phyloP scores from a whole-genome alignment of 2,113 vertebrate genomes.

The Hippopotamus amphibius region DNA sequence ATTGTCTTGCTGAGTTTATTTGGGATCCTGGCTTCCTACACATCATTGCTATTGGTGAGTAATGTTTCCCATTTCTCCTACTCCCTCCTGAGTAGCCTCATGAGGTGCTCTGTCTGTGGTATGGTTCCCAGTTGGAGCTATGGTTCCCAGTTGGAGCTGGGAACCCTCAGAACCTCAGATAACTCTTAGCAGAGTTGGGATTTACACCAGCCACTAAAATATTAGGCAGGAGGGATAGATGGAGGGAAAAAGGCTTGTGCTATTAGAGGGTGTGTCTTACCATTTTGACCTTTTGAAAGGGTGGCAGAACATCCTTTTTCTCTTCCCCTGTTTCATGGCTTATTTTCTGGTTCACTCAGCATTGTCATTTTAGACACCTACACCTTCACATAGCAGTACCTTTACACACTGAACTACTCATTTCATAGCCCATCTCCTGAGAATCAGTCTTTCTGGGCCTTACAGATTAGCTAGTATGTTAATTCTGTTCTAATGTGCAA shows the following conservation, averaged over 20 bases:
- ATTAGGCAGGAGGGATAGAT: neutral
- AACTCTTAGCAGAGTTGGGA: neutral
- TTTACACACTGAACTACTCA: neutral
- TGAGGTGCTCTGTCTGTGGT: neutral
- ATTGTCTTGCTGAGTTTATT: constrained; percentile 66
- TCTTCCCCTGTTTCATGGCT: neutral
- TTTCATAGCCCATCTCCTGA: neutral
- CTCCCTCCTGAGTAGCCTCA: neutral
- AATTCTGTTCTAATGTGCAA: neutral
- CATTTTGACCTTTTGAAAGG: neutral
- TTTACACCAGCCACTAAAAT: constrained; percentile 12
- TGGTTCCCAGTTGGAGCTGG: neutral
- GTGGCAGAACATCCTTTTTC: neutral
- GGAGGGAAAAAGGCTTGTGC: neutral
- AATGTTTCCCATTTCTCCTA: neutral
- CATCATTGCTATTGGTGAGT: constrained; percentile 76
- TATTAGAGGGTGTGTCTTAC: neutral
- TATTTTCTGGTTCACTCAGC: neutral
- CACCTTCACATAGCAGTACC: neutral
- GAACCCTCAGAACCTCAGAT: neutral
- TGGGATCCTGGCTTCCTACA: constrained; percentile 59
- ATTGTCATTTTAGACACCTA: neutral
- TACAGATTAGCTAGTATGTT: neutral
- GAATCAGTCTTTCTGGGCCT: neutral
- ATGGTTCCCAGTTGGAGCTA: no score